Percentiles rank a stretch among this genome's conserved stretches.
Conservation (phyloP, 1,140 invertebrate genomes). For the Theocolax elegans region DNA sequence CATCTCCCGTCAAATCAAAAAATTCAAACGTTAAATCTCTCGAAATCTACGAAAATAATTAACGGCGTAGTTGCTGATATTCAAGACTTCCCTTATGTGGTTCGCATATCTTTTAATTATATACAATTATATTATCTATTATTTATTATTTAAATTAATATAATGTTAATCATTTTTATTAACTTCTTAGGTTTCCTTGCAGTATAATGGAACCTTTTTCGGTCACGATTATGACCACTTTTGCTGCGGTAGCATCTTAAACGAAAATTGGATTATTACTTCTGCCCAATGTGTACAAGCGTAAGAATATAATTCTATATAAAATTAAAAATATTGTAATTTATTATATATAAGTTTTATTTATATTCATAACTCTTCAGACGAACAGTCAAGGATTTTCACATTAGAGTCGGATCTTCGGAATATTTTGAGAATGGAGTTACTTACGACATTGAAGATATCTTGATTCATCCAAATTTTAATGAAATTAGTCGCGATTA, state of each 20-base stretch:
- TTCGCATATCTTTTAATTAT: slow-evolving; percentile 51
- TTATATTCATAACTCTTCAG: not conserved
- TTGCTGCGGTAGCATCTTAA: slow-evolving; percentile 67
- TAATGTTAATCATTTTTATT: not conserved
- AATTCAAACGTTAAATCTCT: not conserved
- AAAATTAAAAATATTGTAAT: too few relatives aligned
- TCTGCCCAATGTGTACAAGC: slow-evolving; percentile 56
- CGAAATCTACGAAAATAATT: slow-evolving; percentile 60
- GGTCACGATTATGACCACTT: slow-evolving; percentile 62
- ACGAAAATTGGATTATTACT: slow-evolving; percentile 63
- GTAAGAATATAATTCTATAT: slow-evolving; percentile 28
- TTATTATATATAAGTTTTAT: too few relatives aligned
- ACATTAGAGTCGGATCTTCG: slow-evolving; percentile 44
- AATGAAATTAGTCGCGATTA: slow-evolving; percentile 46
- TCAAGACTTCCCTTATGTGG: slow-evolving; percentile 69
- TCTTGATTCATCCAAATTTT: slow-evolving; percentile 49
- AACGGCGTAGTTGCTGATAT: slow-evolving; percentile 67
- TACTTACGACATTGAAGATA: slow-evolving; percentile 40
- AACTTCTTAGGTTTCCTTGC: slow-evolving; percentile 54
- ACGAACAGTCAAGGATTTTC: slow-evolving; percentile 30
- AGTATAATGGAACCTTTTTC: slow-evolving; percentile 55
- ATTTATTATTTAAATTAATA: not conserved
- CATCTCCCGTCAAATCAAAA: not conserved
- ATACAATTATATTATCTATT: too few relatives aligned
- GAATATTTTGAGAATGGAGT: slow-evolving; percentile 45